Base-by-base conservation (phyloP, 2,113 vertebrate genomes). In the Apteryx owenii region DNA sequence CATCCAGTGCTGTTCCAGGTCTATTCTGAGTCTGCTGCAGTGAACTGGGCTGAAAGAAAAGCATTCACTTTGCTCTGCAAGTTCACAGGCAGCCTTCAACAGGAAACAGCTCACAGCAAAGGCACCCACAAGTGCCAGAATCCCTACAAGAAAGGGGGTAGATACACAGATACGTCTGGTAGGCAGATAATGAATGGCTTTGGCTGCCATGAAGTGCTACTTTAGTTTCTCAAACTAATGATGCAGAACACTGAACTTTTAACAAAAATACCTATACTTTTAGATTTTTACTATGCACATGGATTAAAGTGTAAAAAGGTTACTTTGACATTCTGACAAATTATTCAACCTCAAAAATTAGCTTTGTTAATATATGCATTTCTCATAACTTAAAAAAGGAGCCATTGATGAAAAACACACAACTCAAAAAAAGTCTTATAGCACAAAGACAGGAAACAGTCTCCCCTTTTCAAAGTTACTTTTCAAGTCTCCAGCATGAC, bases 341-440 rank as follows among this genome's bases (percentile, higher is more conserved):
- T 3, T 14, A 2, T 7, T 51, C 9, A 62, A 33, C 22, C 53
- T 21, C 2, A 82, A 82, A 68, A 84, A 4, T 9, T 65, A 66
- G 16, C n/a, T 16, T 71, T 50, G 5, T 44, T 70, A 61, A 42
- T 15, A 58, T 0, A 44, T 0, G 0, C 4, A 51, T 53, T 77
- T 66, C 31, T 20, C 29, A 38, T 4, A 78, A 58, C 9, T 40
- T n/a, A 16, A 48, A 72, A 46, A 65, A 72, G 5, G 12, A 53
- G 22, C 10, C 2, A 2, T 3, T 69, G 22, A 6, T 48, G 3
- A 31, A 78, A 83, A 87, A 48, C 0, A 4, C 6, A 60, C 12
- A 26, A 8, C 5, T 0, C 10, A 3, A 40, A 73, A 1, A 1
- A 33, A 73, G 13, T 10, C 25, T 40, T n/a, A 12, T 0, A 28